Conservation (phyloP, 2,888 invertebrate genomes). For the Hylaea fasciaria region DNA sequence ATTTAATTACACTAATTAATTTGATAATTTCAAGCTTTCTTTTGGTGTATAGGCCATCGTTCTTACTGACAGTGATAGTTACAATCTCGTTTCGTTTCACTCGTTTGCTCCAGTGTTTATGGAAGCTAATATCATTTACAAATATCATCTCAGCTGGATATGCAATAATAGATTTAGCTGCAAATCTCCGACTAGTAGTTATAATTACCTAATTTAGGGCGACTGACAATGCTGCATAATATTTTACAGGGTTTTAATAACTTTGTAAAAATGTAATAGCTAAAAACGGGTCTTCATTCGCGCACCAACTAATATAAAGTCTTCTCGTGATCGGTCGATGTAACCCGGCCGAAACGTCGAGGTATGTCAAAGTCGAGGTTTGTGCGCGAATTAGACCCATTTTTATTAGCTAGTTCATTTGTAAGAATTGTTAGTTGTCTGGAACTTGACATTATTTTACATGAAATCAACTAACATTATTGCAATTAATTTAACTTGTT, state of each 20-base stretch:
- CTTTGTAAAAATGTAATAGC: too few species aligned
- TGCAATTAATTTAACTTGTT: too few species aligned
- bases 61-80: slow-evolving; percentile 15
- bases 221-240: slow-evolving; percentile 12
- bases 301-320: too few species aligned
- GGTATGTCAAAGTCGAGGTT: too few species aligned
- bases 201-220: slow-evolving; percentile 55
- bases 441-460: too few species aligned
- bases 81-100: slow-evolving; percentile 38
- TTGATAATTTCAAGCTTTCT: slow-evolving; percentile 54
- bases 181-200: slow-evolving; percentile 75
- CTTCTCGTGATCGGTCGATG: too few species aligned
- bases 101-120: slow-evolving; percentile 51
- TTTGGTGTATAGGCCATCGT: slow-evolving; percentile 53
- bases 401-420: too few species aligned
- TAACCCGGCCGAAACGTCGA: too few species aligned
- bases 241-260: slow-evolving; percentile 2
- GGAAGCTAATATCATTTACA: slow-evolving; percentile 68
- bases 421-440: too few species aligned
- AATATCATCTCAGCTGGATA: slow-evolving; percentile 64
- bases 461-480: too few species aligned
- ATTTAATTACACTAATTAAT: slow-evolving; percentile 47
- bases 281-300: too few species aligned
- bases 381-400: too few species aligned
- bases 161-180: slow-evolving; percentile 61